Evolutionary conservation across 2,797 vertebrate genomes (phyloP).

Genomic region (Pogoniulus pusillus): DNA sequence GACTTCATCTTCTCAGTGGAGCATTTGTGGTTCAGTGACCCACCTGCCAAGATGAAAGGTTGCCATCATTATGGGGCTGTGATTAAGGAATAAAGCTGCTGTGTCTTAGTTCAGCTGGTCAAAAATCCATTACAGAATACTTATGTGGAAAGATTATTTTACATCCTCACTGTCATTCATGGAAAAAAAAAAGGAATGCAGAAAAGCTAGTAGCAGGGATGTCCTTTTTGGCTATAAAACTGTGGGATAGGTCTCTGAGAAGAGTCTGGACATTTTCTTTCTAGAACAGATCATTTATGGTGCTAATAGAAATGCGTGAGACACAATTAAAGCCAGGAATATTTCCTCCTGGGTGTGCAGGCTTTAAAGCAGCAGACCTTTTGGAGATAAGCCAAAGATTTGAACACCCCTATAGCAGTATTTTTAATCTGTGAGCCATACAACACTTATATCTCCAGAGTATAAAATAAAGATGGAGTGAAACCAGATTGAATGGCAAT

Average conservation of each 20-base stretch:
- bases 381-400: background rate
- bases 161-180: background rate
- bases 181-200: constrained; percentile 6
- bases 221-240: constrained; percentile 1
- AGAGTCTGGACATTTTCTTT: background rate
- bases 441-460: background rate
- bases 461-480: background rate
- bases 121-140: constrained; percentile 7
- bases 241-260: background rate
- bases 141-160: background rate
- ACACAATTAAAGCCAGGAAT: background rate
- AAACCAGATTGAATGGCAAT: background rate
- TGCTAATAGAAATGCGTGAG: constrained; percentile 23
- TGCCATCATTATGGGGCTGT: background rate
- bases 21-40: background rate
- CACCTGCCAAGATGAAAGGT: background rate
- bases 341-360: background rate
- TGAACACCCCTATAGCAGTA: background rate
- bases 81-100: background rate
- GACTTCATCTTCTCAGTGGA: background rate
- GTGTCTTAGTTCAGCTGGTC: background rate
- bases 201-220: background rate
- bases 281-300: constrained; percentile 2
- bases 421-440: background rate
- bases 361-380: constrained; percentile 1